Percentiles rank a stretch among this genome's conserved stretches.
Conservation (phyloP, 2,113 vertebrate genomes). For the Gymnarchus niloticus region DNA sequence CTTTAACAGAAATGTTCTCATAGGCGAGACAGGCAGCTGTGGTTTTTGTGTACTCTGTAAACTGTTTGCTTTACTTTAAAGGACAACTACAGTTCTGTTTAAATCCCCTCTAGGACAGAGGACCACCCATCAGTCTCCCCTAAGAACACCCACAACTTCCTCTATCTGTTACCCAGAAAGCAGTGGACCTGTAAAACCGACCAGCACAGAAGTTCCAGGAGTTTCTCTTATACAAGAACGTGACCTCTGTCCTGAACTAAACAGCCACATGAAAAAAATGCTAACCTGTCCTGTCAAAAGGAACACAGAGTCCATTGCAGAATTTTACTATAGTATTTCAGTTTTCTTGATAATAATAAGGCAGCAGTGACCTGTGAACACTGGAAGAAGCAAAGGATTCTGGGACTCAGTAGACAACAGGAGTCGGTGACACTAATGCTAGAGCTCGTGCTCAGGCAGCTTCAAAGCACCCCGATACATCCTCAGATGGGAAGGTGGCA, state of each 20-base stretch:
- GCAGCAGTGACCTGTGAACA: background rate
- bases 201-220: background rate
- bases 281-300: background rate
- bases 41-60: slow-evolving; percentile 45
- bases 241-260: background rate
- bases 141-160: background rate
- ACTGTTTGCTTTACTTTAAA: slow-evolving; percentile 35
- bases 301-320: background rate
- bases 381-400: background rate
- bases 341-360: background rate
- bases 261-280: background rate
- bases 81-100: slow-evolving; percentile 25
- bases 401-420: background rate
- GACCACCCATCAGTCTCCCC: background rate
- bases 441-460: background rate
- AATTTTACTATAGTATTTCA: background rate
- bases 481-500: slow-evolving; percentile 9
- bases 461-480: slow-evolving; percentile 15
- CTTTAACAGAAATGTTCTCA: slow-evolving; percentile 46
- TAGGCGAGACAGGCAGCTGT: slow-evolving; percentile 22
- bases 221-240: background rate
- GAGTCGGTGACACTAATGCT: background rate
- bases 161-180: background rate
- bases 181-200: background rate
- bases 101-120: slow-evolving; percentile 23